Conservation (phyloP, 2,113 vertebrate species). For the Chinchilla lanigera region DNA sequence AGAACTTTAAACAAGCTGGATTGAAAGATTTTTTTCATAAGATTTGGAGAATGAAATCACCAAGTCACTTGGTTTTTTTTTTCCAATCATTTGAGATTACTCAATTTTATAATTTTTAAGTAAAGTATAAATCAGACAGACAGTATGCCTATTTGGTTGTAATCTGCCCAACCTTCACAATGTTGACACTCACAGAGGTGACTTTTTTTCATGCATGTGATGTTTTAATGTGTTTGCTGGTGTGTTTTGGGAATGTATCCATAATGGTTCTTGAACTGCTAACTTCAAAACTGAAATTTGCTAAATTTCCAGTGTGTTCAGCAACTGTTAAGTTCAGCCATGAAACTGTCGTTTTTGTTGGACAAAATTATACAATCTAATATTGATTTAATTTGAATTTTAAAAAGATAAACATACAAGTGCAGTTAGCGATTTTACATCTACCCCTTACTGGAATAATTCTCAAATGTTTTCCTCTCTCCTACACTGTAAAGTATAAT, state of each 20-base stretch:
- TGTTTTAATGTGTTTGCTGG: background rate
- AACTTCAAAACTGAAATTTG: conserved; percentile 32
- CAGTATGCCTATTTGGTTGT: background rate
- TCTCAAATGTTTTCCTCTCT: background rate
- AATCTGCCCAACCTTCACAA: background rate
- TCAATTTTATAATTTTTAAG: conserved; percentile 52
- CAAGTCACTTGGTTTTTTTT: conserved; percentile 40
- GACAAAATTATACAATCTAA: background rate
- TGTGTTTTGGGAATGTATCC: background rate
- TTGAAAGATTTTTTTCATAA: conserved; percentile 64
- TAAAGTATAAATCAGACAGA: background rate
- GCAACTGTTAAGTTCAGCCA: background rate
- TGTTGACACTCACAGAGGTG: background rate
- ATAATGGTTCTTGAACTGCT: background rate
- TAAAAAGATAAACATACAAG: background rate
- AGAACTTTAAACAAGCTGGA: conserved; percentile 74
- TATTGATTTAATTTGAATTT: background rate
- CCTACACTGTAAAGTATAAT: background rate
- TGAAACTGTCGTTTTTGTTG: background rate
- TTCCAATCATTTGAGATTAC: conserved; percentile 30
- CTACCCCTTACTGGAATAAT: background rate
- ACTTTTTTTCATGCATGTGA: conserved; percentile 12
- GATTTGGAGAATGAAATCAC: conserved; percentile 57
- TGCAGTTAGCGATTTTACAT: background rate
- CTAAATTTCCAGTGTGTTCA: background rate